Evolutionary conservation across 2,113 vertebrate genomes (phyloP).

Genomic region (Coptodon bakossiorum): DNA sequence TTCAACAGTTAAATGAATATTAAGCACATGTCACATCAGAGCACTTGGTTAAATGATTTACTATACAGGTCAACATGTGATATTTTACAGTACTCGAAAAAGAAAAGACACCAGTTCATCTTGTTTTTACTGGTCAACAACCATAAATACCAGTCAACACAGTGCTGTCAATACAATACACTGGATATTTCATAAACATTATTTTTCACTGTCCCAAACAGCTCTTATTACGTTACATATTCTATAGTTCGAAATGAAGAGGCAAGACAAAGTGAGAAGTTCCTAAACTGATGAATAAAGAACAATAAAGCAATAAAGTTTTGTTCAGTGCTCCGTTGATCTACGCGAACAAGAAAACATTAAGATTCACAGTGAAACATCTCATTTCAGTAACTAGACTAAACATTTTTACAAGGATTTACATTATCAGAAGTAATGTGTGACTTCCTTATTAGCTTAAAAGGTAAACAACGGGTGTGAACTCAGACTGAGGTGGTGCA

Average conservation of each 20-base stretch:
- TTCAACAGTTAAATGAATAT: neutral
- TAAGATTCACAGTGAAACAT: conserved; percentile 42
- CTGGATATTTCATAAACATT: neutral
- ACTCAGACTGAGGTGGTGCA: neutral
- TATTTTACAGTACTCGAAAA: neutral
- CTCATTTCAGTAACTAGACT: conserved; percentile 15
- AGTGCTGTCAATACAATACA: neutral
- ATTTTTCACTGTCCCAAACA: neutral
- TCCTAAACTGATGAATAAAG: neutral
- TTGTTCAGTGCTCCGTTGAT: neutral
- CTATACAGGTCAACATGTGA: neutral
- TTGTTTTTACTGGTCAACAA: neutral
- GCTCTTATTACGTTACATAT: neutral
- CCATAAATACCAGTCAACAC: neutral
- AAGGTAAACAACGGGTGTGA: neutral
- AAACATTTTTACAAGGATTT: neutral
- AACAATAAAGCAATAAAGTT: neutral
- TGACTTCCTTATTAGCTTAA: neutral
- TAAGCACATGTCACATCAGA: neutral
- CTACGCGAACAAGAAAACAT: neutral
- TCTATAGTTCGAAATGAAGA: neutral
- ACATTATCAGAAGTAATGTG: neutral
- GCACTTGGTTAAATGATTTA: neutral
- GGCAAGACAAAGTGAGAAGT: neutral
- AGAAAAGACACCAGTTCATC: neutral